Percentiles rank a stretch among this genome's conserved stretches.
Evolutionary conservation across 2,888 invertebrate species (phyloP).

Genomic region (Boloria selene): DNA sequence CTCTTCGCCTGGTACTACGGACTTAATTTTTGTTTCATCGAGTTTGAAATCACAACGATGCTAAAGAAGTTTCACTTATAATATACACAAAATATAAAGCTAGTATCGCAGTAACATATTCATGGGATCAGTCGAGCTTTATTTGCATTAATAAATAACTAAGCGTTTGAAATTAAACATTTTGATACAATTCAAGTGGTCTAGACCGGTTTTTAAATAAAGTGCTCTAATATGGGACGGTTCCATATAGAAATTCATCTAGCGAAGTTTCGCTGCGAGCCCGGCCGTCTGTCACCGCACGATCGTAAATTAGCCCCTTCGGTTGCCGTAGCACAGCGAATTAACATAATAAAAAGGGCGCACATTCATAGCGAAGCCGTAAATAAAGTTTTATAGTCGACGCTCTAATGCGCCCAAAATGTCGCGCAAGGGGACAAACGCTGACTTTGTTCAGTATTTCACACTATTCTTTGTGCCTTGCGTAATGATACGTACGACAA

Average conservation of each 20-base stretch:
- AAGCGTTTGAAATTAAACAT: not conserved
- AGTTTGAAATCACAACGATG: too few relatives aligned
- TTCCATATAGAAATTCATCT: constrained; percentile 37
- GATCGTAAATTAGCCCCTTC: constrained; percentile 66
- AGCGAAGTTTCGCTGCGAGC: constrained; percentile 27
- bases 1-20: too few relatives aligned
- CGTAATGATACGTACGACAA: constrained; percentile 20
- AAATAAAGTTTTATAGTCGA: constrained; percentile 77
- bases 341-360: constrained; percentile 78
- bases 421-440: constrained; percentile 47
- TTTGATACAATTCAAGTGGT: not conserved
- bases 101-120: not conserved
- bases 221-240: constrained; percentile 22
- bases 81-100: too few relatives aligned
- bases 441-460: constrained; percentile 33
- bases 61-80: too few relatives aligned
- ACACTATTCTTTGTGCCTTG: constrained; percentile 37
- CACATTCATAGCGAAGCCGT: constrained; percentile 68
- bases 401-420: constrained; percentile 75
- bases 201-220: constrained; percentile 9
- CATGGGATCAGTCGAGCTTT: not conserved
- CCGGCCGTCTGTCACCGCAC: constrained; percentile 42
- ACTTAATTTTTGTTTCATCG: too few relatives aligned
- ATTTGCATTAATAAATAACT: too few relatives aligned
- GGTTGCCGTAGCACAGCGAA: constrained; percentile 54